phyloP scores from a whole-genome alignment of 2,797 vertebrate species.

The Decapterus maruadsi region DNA sequence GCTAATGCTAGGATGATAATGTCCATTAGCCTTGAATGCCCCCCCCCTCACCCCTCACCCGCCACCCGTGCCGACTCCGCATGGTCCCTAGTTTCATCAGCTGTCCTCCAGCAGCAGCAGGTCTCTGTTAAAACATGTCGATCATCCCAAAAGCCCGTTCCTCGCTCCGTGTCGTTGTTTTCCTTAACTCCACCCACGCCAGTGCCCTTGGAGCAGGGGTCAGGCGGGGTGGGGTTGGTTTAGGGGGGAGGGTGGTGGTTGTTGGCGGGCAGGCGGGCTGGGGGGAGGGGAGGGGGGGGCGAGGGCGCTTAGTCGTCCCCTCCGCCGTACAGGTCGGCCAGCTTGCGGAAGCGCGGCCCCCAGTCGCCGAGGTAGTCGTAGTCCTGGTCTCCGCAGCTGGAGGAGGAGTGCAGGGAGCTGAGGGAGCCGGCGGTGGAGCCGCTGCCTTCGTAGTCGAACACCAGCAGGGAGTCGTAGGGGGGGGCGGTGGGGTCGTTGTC shows the following conservation, averaged over 20 bases:
- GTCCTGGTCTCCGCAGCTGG: constrained; percentile 96
- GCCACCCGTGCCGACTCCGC: constrained; percentile 38
- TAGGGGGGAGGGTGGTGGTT: too few relatives aligned
- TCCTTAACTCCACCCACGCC: constrained; percentile 19
- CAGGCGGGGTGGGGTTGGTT: constrained; percentile 8
- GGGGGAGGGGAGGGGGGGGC: too few relatives aligned
- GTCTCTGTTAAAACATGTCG: constrained; percentile 90
- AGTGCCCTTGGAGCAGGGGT: constrained; percentile 22
- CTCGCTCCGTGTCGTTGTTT: constrained; percentile 22
- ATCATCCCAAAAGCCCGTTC: constrained; percentile 28
- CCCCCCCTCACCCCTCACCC: background rate
- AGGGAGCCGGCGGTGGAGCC: constrained; percentile 97
- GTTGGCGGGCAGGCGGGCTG: too few relatives aligned
- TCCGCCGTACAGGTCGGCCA: constrained; percentile 97
- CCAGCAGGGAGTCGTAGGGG: constrained; percentile 96
- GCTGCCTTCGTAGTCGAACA: constrained; percentile 98
- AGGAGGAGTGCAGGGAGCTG: constrained; percentile 97
- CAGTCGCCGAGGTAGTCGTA: constrained; percentile 99
- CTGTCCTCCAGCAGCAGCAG: constrained; percentile 70
- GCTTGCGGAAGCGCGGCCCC: constrained; percentile 98
- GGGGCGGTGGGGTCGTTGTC: constrained; percentile 98
- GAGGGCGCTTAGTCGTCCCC: constrained; percentile 88
- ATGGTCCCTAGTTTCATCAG: constrained; percentile 55
- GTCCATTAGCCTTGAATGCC: constrained; percentile 56
- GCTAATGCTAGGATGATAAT: constrained; percentile 55